Evolutionary conservation across 2,113 vertebrate species (phyloP).

Genomic region (Oreotragus oreotragus): DNA sequence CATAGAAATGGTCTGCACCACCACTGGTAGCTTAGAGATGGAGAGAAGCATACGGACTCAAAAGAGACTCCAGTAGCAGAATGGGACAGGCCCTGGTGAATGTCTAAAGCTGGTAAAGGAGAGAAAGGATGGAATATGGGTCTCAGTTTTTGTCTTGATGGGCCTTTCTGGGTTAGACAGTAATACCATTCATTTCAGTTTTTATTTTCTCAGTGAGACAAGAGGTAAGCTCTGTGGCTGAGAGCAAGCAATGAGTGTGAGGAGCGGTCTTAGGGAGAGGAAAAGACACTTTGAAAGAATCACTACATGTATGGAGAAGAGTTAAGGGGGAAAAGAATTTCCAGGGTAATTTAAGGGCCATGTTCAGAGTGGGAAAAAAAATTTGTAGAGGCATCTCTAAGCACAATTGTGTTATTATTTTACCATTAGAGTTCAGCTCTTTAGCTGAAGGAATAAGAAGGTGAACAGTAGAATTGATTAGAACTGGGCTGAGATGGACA

Average conservation of each 20-base stretch:
- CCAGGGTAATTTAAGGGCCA: background rate
- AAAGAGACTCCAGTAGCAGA: background rate
- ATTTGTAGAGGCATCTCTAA: background rate
- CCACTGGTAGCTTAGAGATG: background rate
- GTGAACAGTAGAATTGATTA: background rate
- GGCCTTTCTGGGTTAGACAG: background rate
- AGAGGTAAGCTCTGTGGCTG: background rate
- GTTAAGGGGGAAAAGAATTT: background rate
- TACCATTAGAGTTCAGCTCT: background rate
- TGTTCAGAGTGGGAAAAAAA: background rate
- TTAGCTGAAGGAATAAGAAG: background rate
- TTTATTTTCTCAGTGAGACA: background rate
- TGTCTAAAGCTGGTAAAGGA: background rate
- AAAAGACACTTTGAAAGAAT: background rate
- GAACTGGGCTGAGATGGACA: background rate
- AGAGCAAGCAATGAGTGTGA: background rate
- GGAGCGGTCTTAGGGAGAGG: background rate
- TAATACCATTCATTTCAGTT: background rate
- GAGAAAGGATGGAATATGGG: background rate
- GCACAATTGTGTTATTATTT: background rate
- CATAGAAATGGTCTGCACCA: background rate
- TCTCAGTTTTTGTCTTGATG: background rate
- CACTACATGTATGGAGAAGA: background rate
- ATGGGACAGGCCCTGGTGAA: background rate
- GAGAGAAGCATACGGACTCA: background rate